Base-by-base conservation (phyloP, 2,113 vertebrate species). In the Mobula hypostoma region DNA sequence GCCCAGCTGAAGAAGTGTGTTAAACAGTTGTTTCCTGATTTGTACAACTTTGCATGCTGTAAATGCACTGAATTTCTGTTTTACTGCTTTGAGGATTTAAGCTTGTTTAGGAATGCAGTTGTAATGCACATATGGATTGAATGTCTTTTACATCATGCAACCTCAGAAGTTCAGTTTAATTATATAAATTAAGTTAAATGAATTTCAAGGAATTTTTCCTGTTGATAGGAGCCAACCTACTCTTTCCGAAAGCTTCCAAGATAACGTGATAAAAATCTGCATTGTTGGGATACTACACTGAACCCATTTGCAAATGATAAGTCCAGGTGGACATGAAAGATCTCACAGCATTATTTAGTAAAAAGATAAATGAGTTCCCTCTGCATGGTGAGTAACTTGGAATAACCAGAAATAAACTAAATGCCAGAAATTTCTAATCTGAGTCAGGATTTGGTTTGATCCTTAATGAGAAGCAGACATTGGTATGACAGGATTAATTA, bases 381-480 rank as follows among this genome's bases (percentile, higher is more conserved):
- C 72, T 74, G 63, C 61, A 68, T 66, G 29, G 5, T 90, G 85
- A 7, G 15, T 61, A 68, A 15, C 29, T n/a, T 66, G 66, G 85
- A 90, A 63, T 17, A 32, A 66, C 61, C 32, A n/a, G 6, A 15
- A 90, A 15, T 90, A 32, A n/a, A 88, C 58, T 63, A 63, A 66
- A 15, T 90, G 63, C 15, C 61, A 68, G 40, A 90, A 56, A 32
- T 90, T 90, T 85, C 82, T 85, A 85, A 85, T 85, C 58, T 66
- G 14, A 32, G 29, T n/a, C 85, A 90, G 61, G 58, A 17, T 66
- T 90, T 61, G 15, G 61, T 17, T 90, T 90, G 61, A 15, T 90
- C 63, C 6, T 66, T 66, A 90, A 90, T 63, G 17, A 32, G 61
- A 90, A 90, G 85, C 85, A 90, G 85, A 68, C 61, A 32, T 66